A percentile compares a stretch with the other conserved stretches of the same genome.
phyloP scores from a whole-genome alignment of 2,113 vertebrate species.

The Bubo bubo region DNA sequence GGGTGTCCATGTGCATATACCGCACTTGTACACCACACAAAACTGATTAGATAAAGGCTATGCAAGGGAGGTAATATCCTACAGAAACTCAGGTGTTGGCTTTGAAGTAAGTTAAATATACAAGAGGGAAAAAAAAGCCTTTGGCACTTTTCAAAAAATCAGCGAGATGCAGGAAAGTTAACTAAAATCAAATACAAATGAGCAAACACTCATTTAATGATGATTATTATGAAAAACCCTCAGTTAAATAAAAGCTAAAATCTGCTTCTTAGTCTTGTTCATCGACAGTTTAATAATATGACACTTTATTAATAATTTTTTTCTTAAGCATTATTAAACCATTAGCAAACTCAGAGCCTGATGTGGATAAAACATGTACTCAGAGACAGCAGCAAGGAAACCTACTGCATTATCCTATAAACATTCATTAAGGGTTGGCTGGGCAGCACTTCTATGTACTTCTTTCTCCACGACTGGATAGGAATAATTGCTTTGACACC shows the following conservation, averaged over 20 bases:
- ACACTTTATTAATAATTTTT: background rate
- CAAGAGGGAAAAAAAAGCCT: background rate
- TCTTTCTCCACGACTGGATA: background rate
- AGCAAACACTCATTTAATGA: slow-evolving; percentile 29
- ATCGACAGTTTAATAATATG: background rate
- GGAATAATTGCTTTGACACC: background rate
- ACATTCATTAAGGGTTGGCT: background rate
- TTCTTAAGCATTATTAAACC: slow-evolving; percentile 26
- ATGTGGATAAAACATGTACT: background rate
- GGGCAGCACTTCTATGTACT: background rate
- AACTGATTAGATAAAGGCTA: background rate
- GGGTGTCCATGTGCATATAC: background rate
- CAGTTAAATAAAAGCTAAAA: slow-evolving; percentile 17
- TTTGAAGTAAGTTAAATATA: slow-evolving; percentile 24
- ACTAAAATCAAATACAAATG: slow-evolving; percentile 51
- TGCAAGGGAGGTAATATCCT: background rate
- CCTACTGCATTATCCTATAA: background rate
- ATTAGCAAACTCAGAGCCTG: slow-evolving; percentile 16
- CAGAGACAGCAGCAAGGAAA: background rate
- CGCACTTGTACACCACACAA: background rate
- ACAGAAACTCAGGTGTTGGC: background rate
- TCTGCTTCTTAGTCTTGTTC: background rate
- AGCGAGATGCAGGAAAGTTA: slow-evolving; percentile 24
- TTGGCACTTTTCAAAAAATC: background rate
- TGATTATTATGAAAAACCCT: slow-evolving; percentile 7